Conservation (phyloP, 2,888 invertebrate species). For the Oligia latruncula region DNA sequence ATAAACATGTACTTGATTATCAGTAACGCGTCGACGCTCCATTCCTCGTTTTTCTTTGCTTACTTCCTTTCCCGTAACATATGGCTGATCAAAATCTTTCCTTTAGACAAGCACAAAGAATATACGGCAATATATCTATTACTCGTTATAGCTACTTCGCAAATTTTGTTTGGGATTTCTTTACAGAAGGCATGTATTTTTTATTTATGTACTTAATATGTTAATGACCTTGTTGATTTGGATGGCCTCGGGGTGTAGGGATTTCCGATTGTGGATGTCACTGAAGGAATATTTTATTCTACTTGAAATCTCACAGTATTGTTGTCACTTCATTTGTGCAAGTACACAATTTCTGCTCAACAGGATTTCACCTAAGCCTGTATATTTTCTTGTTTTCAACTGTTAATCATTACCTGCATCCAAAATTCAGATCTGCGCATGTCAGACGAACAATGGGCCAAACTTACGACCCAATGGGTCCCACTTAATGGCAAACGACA, state of each 20-base stretch:
- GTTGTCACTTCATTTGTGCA: not conserved
- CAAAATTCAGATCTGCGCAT: not conserved
- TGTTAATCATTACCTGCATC: slow-evolving; percentile 4
- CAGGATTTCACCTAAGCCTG: not conserved
- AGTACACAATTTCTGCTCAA: not conserved
- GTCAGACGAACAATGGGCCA: too few species aligned
- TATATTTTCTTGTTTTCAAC: not conserved
- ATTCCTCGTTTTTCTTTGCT: slow-evolving; percentile 52
- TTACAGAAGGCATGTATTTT: slow-evolving; percentile 42
- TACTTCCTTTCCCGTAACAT: slow-evolving; percentile 55
- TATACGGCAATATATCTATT: slow-evolving; percentile 57
- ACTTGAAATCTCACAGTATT: not conserved
- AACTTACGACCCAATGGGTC: too few species aligned
- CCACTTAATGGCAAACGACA: too few species aligned
- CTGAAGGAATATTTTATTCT: slow-evolving; percentile 5
- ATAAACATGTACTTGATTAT: slow-evolving; percentile 51
- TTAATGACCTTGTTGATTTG: slow-evolving; percentile 45
- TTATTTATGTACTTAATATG: slow-evolving; percentile 55
- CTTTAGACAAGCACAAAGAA: slow-evolving; percentile 61
- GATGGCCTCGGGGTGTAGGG: not conserved
- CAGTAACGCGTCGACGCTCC: slow-evolving; percentile 49
- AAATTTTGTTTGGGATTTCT: slow-evolving; percentile 56
- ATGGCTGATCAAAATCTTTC: slow-evolving; percentile 65
- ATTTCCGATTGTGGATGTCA: slow-evolving; percentile 25
- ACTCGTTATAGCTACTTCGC: slow-evolving; percentile 55